Conservation (phyloP, 1,140 invertebrate species). For the Doryteuthis pealeii region DNA sequence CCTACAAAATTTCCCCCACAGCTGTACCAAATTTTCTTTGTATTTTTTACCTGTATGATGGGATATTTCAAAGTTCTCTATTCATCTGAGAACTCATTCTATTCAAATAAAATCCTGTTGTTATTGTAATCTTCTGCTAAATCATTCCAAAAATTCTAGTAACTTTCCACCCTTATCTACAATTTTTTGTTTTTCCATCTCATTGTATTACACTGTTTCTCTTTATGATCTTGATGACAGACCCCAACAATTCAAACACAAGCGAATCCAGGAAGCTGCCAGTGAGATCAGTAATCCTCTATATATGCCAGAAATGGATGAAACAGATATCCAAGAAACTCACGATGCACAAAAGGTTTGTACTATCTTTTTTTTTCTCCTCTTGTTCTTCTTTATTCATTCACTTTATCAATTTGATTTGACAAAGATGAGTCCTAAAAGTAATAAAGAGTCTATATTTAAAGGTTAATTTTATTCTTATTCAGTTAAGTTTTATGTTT, state of each 20-base stretch:
- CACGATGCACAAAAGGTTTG: slow-evolving; percentile 61
- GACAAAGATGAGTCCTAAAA: not conserved
- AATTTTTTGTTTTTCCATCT: no score
- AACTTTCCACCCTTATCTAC: no score
- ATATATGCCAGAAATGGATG: slow-evolving; percentile 71
- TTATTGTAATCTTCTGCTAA: no score
- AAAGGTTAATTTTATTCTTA: no score
- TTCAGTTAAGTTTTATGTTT: not conserved
- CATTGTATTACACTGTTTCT: no score
- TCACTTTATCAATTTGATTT: not conserved
- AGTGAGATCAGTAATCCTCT: slow-evolving; percentile 81
- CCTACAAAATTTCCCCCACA: no score
- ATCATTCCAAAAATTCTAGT: no score
- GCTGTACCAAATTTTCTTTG: no score
- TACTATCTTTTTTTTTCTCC: not conserved
- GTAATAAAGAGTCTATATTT: not conserved
- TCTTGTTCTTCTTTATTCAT: not conserved
- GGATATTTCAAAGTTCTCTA: no score
- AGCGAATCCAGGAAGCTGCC: slow-evolving; percentile 71
- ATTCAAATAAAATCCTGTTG: no score
- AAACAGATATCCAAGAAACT: slow-evolving; percentile 64
- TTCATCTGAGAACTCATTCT: no score
- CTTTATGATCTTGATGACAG: slow-evolving; percentile 29
- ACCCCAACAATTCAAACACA: slow-evolving; percentile 69
- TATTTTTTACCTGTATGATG: no score